A percentile compares a stretch with the other conserved stretches of the same genome.
phyloP scores from a whole-genome alignment of 2,113 vertebrate genomes.

The Gambusia affinis region DNA sequence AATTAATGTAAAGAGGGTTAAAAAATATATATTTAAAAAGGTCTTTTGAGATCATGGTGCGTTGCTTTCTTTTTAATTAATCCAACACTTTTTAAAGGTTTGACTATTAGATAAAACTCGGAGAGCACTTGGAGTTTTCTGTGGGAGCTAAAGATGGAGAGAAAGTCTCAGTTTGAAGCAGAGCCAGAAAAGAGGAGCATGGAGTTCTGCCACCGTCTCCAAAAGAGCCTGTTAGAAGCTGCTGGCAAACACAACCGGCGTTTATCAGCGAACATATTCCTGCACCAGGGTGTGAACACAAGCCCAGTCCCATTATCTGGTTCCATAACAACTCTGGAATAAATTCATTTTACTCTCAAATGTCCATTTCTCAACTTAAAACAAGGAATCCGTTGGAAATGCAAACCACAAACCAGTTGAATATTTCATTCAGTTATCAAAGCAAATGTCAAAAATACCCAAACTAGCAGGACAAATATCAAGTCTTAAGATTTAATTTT shows the following conservation, averaged over 20 bases:
- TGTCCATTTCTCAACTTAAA: too few relatives aligned
- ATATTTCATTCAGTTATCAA: too few relatives aligned
- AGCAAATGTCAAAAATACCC: too few relatives aligned
- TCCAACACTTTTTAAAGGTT: neutral
- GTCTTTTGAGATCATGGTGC: neutral
- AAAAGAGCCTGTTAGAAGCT: constrained; percentile 40
- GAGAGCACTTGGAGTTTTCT: constrained; percentile 14
- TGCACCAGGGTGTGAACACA: constrained; percentile 8
- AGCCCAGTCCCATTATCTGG: too few relatives aligned
- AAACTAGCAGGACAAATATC: neutral
- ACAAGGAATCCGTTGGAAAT: too few relatives aligned
- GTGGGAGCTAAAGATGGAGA: constrained; percentile 18
- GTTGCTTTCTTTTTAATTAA: neutral
- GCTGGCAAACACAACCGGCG: constrained; percentile 19
- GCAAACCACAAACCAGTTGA: too few relatives aligned
- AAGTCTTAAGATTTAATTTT: neutral
- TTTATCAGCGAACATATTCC: constrained; percentile 46
- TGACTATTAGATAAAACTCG: constrained; percentile 9
- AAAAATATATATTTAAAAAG: too few relatives aligned
- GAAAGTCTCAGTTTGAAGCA: neutral
- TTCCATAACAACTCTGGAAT: too few relatives aligned
- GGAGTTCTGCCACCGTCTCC: constrained; percentile 43
- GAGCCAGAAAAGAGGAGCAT: constrained; percentile 26
- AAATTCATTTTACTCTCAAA: too few relatives aligned
- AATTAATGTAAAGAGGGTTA: neutral